Conservation (phyloP, 1,140 invertebrate genomes). For the Zophobas morio region DNA sequence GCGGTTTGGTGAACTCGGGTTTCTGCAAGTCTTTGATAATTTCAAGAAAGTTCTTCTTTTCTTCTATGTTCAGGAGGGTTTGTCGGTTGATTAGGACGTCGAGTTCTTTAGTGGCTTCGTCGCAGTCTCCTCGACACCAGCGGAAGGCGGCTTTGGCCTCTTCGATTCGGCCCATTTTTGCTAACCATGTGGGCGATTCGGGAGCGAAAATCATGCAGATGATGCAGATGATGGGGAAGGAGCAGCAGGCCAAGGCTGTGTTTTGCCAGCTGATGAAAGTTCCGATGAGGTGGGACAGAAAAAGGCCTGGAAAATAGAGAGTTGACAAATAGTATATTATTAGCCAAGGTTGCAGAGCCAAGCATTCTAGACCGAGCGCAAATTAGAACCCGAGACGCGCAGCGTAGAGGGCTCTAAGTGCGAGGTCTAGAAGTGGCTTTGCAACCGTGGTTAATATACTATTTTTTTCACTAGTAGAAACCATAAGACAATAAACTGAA, state of each 20-base stretch:
- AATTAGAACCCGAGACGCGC: too few relatives aligned
- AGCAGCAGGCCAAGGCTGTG: constrained; percentile 70
- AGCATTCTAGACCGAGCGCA: too few relatives aligned
- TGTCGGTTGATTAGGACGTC: background rate
- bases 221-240: constrained; percentile 70
- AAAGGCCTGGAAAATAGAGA: constrained; percentile 57
- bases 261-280: constrained; percentile 74
- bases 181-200: constrained; percentile 82
- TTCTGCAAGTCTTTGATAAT: background rate
- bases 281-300: constrained; percentile 73
- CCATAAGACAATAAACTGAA: too few relatives aligned
- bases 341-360: too few relatives aligned
- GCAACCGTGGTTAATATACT: too few relatives aligned
- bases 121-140: constrained; percentile 69
- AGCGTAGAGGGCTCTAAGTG: too few relatives aligned
- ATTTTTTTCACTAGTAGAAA: too few relatives aligned
- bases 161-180: constrained; percentile 70
- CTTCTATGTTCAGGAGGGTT: background rate
- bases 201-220: constrained; percentile 68
- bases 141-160: constrained; percentile 70
- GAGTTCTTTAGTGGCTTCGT: constrained; percentile 56
- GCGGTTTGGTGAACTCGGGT: constrained; percentile 72
- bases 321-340: too few relatives aligned
- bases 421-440: too few relatives aligned
- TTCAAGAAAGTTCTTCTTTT: background rate